Evolutionary conservation across 2,797 vertebrate genomes (phyloP), one percentile per base, ranked within the genome.

Genomic region (Hypotaenidia okinawae): DNA sequence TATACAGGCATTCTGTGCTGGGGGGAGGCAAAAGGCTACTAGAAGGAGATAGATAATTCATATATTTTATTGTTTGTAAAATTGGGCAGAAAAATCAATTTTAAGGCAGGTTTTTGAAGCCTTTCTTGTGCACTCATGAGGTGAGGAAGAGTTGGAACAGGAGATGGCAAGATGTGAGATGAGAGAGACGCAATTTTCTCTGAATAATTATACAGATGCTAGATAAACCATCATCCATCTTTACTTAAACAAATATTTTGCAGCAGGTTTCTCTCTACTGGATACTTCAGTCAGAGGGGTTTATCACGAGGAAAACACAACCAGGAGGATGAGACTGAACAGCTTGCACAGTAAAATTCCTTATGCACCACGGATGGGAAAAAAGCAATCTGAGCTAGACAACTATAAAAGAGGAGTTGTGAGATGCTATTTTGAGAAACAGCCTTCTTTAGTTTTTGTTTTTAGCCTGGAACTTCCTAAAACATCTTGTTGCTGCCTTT

Each of bases 51-150:
- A 86, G 52, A 47, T 75, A n/a, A 69, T 84, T 45, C 41, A 55
- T 91, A 52, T 18, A 73, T 96, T 94, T 88, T 45, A 33, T 28
- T 54, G 57, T 45, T 92, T 78, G 33, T 88, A 64, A 89, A 91
- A 84, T 5, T 37, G 35, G 45, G 84, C 43, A 27, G 23, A 83
- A 95, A 96, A 97, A 95, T 95, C 73, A 9, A 86, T 95, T 89
- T 95, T 87, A 94, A 96, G 86, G 73, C 95, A 92, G 30, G 39
- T 84, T 93, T 94, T 30, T 7, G 5, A 62, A 80, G 61, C 73
- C 7, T 88, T 95, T 88, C 63, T 91, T 57, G 78, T 58, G 22
- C 16, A 37, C 37, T 95, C 45, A 3, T 4, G 68, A 81, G 84
- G 41, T 72, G 81, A 30, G 58, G 73, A 95, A 69, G 32, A 59